These are phyloP conservation scores for Pararge aegeria DNA, from an alignment of 1,140 invertebrate genomes.

Conservation along the genomic window DNA sequence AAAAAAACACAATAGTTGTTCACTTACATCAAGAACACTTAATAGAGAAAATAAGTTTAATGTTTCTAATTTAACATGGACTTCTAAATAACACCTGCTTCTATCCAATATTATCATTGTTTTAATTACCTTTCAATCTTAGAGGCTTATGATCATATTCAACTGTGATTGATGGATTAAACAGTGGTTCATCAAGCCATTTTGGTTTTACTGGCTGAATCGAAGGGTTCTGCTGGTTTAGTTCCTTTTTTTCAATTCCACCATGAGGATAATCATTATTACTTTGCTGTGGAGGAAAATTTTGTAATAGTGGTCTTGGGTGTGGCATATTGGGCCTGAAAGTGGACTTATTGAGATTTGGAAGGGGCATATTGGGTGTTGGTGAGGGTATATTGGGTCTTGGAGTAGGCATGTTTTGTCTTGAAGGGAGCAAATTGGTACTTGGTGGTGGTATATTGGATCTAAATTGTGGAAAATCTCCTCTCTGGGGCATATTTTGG, in stretches of 20 bases:
- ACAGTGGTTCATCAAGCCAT: constrained; percentile 68
- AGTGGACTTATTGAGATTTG: background rate
- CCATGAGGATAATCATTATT: constrained; percentile 32
- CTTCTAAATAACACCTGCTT: no score
- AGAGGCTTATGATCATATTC: constrained; percentile 86
- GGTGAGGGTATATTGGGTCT: constrained; percentile 19
- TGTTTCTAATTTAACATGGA: no score
- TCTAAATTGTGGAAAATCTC: background rate
- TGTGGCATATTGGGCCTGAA: constrained; percentile 19
- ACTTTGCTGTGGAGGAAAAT: constrained; percentile 18
- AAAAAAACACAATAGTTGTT: no score
- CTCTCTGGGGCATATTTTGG: constrained; percentile 26
- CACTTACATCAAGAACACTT: no score
- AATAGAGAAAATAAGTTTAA: no score
- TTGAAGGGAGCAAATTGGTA: background rate
- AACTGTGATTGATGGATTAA: constrained; percentile 82
- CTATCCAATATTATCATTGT: constrained; percentile 3
- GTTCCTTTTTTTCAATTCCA: constrained; percentile 32
- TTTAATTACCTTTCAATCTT: constrained; percentile 69
- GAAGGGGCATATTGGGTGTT: constrained; percentile 9
- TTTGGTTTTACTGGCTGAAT: constrained; percentile 39
- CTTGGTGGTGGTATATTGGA: constrained; percentile 22
- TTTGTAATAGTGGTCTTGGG: constrained; percentile 12
- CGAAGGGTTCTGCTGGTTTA: constrained; percentile 22
- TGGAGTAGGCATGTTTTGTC: background rate